A percentile compares a stretch with the other conserved stretches of the same genome.
These are phyloP conservation scores for Notocelia uddmanniana DNA, from an alignment of 2,888 invertebrate genomes.

Conservation along the genomic window DNA sequence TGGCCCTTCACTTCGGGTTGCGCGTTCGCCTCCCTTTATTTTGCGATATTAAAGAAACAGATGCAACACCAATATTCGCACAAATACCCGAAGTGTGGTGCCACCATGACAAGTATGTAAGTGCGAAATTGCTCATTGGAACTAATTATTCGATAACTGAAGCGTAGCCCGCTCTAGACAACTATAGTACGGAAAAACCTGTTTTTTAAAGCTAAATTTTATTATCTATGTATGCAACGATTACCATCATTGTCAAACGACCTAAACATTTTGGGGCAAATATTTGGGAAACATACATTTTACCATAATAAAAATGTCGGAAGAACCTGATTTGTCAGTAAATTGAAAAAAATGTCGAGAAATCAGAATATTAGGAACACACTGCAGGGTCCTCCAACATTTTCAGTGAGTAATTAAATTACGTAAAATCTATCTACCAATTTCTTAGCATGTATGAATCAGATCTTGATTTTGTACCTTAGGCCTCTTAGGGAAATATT, in stretches of 20 bases:
- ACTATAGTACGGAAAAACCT: neutral
- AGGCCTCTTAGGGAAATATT: no score
- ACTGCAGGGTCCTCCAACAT: neutral
- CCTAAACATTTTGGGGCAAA: slow-evolving; percentile 20
- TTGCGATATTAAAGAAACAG: no score
- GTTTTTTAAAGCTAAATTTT: neutral
- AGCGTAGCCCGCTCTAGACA: neutral
- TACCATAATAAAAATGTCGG: neutral
- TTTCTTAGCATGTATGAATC: slow-evolving; percentile 10
- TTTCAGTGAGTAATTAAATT: neutral
- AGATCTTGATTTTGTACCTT: no score
- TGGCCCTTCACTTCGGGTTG: no score
- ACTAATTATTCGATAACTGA: neutral
- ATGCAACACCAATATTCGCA: no score
- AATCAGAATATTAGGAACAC: neutral
- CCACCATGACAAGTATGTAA: neutral
- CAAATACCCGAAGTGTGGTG: no score
- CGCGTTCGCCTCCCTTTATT: no score
- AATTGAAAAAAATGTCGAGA: neutral
- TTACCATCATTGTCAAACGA: neutral
- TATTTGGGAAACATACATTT: slow-evolving; percentile 5
- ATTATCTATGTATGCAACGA: no score
- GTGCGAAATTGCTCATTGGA: neutral
- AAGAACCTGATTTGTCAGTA: neutral
- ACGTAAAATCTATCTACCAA: neutral